Base-by-base conservation (phyloP, 1,140 invertebrate species). In the Steinernema feltiae region DNA sequence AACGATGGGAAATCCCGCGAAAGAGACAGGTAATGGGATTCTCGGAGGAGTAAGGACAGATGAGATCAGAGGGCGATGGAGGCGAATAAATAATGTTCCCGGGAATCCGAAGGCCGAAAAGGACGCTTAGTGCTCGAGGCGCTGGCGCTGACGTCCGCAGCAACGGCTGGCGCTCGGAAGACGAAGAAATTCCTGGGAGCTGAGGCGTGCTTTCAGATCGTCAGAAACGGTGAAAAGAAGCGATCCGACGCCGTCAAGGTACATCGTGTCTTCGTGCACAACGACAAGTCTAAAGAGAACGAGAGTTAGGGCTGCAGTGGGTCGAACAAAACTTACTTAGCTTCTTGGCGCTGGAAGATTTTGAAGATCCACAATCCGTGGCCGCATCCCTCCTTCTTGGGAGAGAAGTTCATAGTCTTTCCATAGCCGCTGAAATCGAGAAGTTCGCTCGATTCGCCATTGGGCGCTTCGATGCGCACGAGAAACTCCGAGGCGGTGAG, bases 151-250 rank as follows among this genome's bases (percentile, higher is more conserved):
- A 27, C 53, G 53, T 15, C 53, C 53, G 24, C 53, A 63, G 53
- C 53, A 63, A 21, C 53, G 53, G 53, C 53, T 63, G 53, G 53
- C 53, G 53, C 53, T 63, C 53, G 53, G 53, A 27, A 63, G 53
- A 3, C 53, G 53, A 21, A 63, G 53, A 27, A 63, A 63, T 27
- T 63, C 53, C 53, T 63, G 53, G 12, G 53, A 63, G 53, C 15
- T n/a, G 53, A 63, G 53, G 3, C 24, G 12, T 3, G 12, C 24
- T 3, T 21, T 7, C 7, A 63, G 53, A 27, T 63, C 53, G 53
- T 63, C 53, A 7, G 7, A 7, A 21, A 63, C 53, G 53, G 53
- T 63, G 53, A 63, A 63, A 21, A 63, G 24, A 21, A 63, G 53
- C 53, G 53, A 63, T 15, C 53, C 53, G 53, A 63, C 53, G 53